phyloP scores from a whole-genome alignment of 1,140 invertebrate species.

The Steinernema feltiae region DNA sequence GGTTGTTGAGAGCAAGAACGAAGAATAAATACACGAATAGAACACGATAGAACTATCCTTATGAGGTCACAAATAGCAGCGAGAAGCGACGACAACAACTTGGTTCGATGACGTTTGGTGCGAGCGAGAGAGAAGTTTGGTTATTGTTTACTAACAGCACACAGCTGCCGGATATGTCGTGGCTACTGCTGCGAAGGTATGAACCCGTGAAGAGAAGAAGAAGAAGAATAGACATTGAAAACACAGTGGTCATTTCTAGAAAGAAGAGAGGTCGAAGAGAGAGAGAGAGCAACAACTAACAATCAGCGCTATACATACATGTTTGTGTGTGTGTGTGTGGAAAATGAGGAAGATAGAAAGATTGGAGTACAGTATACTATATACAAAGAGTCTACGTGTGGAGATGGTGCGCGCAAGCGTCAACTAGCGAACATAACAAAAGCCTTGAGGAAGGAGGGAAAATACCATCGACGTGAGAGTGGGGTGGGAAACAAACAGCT shows the following conservation, averaged over 20 bases:
- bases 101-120: background rate
- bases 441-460: background rate
- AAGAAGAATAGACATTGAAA: too few species aligned
- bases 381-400: background rate
- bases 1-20: too few species aligned
- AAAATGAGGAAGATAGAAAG: background rate
- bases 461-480: background rate
- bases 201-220: background rate
- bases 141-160: background rate
- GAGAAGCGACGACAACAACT: background rate
- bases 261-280: background rate
- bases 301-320: background rate
- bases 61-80: background rate
- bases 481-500: background rate
- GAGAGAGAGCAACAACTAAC: background rate
- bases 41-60: constrained; percentile 3
- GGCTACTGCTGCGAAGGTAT: background rate
- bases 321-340: too few species aligned
- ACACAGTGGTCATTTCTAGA: too few species aligned
- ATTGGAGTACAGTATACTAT: too few species aligned
- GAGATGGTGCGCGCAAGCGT: background rate
- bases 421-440: background rate
- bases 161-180: background rate
- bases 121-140: background rate
- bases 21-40: constrained; percentile 12